These are phyloP conservation scores for Caenorhabditis doughertyi DNA, from an alignment of 2,888 invertebrate genomes.

Conservation along the genomic window DNA sequence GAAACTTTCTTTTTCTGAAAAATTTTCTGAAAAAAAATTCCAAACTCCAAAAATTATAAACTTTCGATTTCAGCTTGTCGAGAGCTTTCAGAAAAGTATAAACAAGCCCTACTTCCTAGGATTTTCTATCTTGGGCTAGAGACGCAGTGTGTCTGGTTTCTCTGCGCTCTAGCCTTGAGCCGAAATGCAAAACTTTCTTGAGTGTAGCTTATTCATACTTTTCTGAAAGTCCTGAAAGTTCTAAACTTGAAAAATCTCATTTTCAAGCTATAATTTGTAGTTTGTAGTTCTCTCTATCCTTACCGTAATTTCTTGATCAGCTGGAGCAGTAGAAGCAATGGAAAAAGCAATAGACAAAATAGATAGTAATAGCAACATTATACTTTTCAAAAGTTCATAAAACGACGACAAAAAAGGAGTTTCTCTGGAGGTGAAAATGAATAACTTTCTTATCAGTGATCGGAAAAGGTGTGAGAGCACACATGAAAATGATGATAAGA, in stretches of 20 bases:
- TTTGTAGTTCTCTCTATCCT: neutral
- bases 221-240: neutral
- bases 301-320: constrained; percentile 30
- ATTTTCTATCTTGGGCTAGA: too few species aligned
- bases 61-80: too few species aligned
- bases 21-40: neutral
- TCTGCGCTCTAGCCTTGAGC: too few species aligned
- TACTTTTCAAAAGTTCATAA: neutral
- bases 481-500: neutral
- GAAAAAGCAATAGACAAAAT: neutral
- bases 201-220: too few species aligned
- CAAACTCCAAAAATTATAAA: too few species aligned
- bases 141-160: too few species aligned
- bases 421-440: neutral
- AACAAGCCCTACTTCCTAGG: too few species aligned
- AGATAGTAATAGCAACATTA: constrained; percentile 8
- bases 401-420: too few species aligned
- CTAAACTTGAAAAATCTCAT: too few species aligned
- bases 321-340: constrained; percentile 12
- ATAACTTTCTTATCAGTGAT: neutral
- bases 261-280: too few species aligned
- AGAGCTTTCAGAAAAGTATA: too few species aligned
- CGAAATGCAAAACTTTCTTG: too few species aligned
- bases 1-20: neutral
- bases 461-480: neutral